Evolutionary conservation across 92 coral and sea anemone species (phyloP).

Genomic region (Diadumene lineata): DNA sequence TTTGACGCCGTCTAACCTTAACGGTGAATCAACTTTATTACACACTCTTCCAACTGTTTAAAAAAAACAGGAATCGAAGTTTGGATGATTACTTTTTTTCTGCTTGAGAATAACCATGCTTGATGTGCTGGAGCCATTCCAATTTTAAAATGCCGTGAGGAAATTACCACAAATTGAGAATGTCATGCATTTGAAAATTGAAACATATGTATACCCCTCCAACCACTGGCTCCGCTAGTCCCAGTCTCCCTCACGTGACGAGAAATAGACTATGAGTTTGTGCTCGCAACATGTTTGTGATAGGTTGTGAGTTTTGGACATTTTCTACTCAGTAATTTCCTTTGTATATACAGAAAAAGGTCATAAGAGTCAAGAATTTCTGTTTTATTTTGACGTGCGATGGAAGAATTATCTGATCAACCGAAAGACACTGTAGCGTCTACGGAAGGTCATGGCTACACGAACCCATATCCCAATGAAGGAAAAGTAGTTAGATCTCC

Average conservation of each 20-base stretch:
- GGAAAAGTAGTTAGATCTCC: background rate
- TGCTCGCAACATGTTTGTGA: background rate
- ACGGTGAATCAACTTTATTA: too few species aligned
- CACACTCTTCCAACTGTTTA: too few species aligned
- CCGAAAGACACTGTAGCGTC: background rate
- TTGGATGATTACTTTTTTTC: too few species aligned
- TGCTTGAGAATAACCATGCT: too few species aligned
- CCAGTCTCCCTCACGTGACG: constrained; percentile 1
- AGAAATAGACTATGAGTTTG: background rate
- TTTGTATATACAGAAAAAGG: background rate
- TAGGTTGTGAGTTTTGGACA: background rate
- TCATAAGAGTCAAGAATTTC: constrained; percentile 12
- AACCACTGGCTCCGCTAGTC: background rate
- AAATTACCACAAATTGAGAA: background rate
- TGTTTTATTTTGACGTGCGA: constrained; percentile 7
- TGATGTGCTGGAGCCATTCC: background rate
- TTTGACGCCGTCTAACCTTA: too few species aligned
- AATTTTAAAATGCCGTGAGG: background rate
- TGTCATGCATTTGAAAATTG: too few species aligned
- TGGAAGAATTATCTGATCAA: background rate
- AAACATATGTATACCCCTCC: background rate
- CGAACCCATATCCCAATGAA: constrained; percentile 10
- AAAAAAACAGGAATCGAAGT: too few species aligned
- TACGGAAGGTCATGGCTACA: constrained; percentile 12
- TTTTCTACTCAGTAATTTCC: background rate